A percentile compares a stretch with the other conserved stretches of the same genome.
Conservation (phyloP, 1,140 invertebrate species). For the Magallana ariakensis region DNA sequence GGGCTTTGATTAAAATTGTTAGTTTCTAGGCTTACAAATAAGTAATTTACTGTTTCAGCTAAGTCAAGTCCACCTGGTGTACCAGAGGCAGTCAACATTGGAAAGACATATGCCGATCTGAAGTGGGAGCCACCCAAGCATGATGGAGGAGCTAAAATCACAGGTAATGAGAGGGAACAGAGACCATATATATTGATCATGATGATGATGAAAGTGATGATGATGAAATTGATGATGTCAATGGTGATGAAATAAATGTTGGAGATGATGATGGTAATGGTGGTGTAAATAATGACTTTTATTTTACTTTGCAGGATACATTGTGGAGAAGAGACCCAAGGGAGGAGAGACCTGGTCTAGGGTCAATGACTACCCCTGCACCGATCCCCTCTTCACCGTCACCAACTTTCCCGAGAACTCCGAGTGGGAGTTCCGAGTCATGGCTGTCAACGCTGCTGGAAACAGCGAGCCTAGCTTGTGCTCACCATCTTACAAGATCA, state of each 20-base stretch:
- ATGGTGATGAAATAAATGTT: neutral
- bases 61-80: constrained; percentile 84
- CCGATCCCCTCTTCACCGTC: constrained; percentile 82
- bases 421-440: constrained; percentile 98
- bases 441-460: constrained; percentile 96
- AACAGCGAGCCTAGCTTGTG: constrained; percentile 90
- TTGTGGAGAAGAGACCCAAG: constrained; percentile 93
- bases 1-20: too few species aligned
- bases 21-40: too few species aligned
- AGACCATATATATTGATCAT: neutral
- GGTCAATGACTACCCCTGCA: constrained; percentile 91
- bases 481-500: constrained; percentile 59
- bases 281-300: neutral
- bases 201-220: neutral
- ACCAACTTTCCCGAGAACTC: constrained; percentile 96
- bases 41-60: constrained; percentile 60
- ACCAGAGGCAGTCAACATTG: constrained; percentile 89
- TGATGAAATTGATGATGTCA: neutral
- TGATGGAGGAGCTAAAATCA: constrained; percentile 97
- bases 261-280: neutral
- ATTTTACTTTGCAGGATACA: constrained; percentile 85
- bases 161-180: constrained; percentile 68
- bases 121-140: constrained; percentile 93
- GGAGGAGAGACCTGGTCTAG: constrained; percentile 92
- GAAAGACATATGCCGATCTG: constrained; percentile 89